Percentiles rank a stretch among this genome's conserved stretches.
Evolutionary conservation across 2,797 vertebrate species (phyloP).

Genomic region (Onychomys leucogaster): DNA sequence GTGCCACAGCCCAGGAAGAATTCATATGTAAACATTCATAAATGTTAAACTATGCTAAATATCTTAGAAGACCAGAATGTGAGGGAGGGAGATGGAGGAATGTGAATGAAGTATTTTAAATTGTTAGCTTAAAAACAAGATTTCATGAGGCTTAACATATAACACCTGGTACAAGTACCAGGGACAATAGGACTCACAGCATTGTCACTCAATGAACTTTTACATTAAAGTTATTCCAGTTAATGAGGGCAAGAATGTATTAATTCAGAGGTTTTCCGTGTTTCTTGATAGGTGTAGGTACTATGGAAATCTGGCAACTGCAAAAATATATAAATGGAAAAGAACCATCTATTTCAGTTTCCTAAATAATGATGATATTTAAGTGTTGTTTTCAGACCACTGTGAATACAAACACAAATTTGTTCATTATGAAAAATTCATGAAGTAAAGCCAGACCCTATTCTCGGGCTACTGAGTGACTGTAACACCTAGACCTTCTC

Average conservation of each 20-base stretch:
- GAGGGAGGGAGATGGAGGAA: background rate
- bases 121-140: conserved; percentile 2
- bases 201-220: background rate
- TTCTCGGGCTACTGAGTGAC: too few species aligned
- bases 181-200: background rate
- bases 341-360: background rate
- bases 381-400: background rate
- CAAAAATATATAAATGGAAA: conserved; percentile 11
- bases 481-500: background rate
- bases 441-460: background rate
- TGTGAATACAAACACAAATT: background rate
- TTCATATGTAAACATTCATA: background rate
- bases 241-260: background rate
- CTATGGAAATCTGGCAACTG: background rate
- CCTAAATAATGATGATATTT: background rate
- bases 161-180: background rate
- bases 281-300: background rate
- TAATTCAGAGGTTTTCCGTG: background rate
- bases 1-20: background rate
- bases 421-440: background rate
- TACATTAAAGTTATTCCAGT: background rate
- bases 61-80: background rate
- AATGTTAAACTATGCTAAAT: conserved; percentile 27
- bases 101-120: conserved; percentile 1
- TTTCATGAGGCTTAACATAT: background rate